Evolutionary conservation across 2,797 vertebrate genomes (phyloP).

Genomic region (Melopsittacus undulatus): DNA sequence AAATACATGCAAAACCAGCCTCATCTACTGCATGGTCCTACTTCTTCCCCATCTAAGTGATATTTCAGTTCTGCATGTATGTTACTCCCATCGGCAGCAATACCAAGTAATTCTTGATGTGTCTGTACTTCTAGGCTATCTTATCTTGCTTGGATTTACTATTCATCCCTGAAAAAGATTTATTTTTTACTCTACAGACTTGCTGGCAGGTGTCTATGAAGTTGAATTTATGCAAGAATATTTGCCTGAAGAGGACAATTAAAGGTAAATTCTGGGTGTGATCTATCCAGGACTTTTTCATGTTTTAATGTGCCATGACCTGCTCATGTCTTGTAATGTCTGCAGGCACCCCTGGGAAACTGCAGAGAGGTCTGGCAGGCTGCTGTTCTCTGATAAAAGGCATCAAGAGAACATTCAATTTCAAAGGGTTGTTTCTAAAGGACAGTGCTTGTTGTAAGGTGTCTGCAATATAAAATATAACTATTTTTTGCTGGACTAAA

Average conservation of each 20-base stretch:
- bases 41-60: background rate
- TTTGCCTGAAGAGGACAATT: constrained; percentile 36
- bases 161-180: background rate
- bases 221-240: constrained; percentile 13
- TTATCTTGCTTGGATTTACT: background rate
- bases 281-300: background rate
- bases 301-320: constrained; percentile 34
- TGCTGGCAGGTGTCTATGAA: background rate
- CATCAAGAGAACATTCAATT: background rate
- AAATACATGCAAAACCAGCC: background rate
- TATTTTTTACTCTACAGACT: background rate
- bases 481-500: background rate
- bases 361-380: background rate
- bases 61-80: background rate
- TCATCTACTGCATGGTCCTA: background rate
- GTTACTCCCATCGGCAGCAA: background rate
- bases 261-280: background rate
- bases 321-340: constrained; percentile 4
- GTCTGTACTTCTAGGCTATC: background rate
- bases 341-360: background rate
- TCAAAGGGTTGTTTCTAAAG: constrained; percentile 20
- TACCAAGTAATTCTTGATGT: background rate
- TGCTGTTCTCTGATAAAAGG: constrained; percentile 47
- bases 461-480: background rate
- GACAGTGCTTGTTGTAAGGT: background rate